Evolutionary conservation across 2,113 vertebrate genomes (phyloP), one percentile per base, ranked within the genome.

Genomic region (Hipposideros armiger): DNA sequence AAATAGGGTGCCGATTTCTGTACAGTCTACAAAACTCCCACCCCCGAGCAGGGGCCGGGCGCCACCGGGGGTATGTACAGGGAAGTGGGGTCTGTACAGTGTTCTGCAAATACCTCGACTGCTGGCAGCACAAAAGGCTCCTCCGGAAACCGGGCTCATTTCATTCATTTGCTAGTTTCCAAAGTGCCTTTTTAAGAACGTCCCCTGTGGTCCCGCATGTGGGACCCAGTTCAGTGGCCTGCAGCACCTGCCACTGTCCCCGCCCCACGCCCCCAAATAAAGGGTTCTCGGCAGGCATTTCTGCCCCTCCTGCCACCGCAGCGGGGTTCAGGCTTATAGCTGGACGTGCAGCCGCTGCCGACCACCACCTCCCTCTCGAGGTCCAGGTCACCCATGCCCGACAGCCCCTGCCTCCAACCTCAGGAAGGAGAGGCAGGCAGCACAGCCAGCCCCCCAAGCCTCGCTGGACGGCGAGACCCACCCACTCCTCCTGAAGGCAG

Each of bases 1-100:
- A 99, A 99, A 99, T 99, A 99, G 97, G 98, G 98, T 97, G 98
- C 98, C 98, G 1, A 98, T 99, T 99, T 99, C 98, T 99, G 98
- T 99, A 99, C 98, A 99, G 98, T 99, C 98, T 99, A 99, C 98
- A 99, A 98, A 98, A 97, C 97, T 88, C 98, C 96, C 87, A 67
- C n/a, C 93, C 98, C 96, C 96, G 42, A 92, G 97, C 80, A 91
- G 97, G 98, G 97, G 97, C 98, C 73, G 97, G 96, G 97, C 95
- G 94, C 97, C 98, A 93, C 97, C 98, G 92, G 98, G 98, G 97
- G 98, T 98, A 98, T 98, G 98, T 98, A 98, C 98, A 98, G 96
- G 98, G 98, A 97, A 98, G 97, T 88, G 97, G 98, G 98, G 98
- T 94, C 98, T 98, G 82, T 94, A 95, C 97, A 97, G 80, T 28